phyloP scores from a whole-genome alignment of 2,797 vertebrate species.

The Corythornis leucogaster region DNA sequence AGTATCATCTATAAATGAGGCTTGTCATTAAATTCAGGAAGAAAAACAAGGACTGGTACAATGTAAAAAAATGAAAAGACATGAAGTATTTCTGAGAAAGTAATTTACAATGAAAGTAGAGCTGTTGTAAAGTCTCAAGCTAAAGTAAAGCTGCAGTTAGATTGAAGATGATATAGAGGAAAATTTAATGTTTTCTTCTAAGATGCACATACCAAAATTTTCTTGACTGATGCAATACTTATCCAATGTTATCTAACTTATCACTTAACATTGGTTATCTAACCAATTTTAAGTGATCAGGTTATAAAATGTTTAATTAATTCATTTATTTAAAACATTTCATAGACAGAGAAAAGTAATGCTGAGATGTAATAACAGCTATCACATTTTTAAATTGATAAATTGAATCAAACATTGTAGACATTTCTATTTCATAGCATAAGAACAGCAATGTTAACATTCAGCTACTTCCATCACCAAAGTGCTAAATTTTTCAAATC shows the following conservation, averaged over 20 bases:
- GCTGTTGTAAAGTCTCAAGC: not conserved
- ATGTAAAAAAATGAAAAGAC: not conserved
- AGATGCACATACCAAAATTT: not conserved
- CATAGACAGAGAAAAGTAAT: not conserved
- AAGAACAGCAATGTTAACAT: not conserved
- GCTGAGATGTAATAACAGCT: not conserved
- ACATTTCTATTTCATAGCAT: not conserved
- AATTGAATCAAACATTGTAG: not conserved
- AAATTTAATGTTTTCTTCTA: not conserved
- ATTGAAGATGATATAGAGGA: not conserved
- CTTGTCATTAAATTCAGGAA: conserved; percentile 44
- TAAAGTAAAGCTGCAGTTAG: not conserved
- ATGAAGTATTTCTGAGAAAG: not conserved
- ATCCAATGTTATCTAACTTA: not conserved
- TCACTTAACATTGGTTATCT: not conserved
- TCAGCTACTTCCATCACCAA: not conserved
- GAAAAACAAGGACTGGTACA: conserved; percentile 31
- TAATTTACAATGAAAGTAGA: not conserved
- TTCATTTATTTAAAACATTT: not conserved
- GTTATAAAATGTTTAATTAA: not conserved
- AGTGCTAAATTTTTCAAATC: conserved; percentile 2
- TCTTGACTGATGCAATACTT: not conserved
- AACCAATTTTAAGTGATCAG: not conserved
- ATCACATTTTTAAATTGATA: not conserved
- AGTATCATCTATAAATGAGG: not conserved